A percentile compares a stretch with the other conserved stretches of the same genome.
phyloP scores from a whole-genome alignment of 2,888 invertebrate genomes.

The Cataglyphis cursor region DNA sequence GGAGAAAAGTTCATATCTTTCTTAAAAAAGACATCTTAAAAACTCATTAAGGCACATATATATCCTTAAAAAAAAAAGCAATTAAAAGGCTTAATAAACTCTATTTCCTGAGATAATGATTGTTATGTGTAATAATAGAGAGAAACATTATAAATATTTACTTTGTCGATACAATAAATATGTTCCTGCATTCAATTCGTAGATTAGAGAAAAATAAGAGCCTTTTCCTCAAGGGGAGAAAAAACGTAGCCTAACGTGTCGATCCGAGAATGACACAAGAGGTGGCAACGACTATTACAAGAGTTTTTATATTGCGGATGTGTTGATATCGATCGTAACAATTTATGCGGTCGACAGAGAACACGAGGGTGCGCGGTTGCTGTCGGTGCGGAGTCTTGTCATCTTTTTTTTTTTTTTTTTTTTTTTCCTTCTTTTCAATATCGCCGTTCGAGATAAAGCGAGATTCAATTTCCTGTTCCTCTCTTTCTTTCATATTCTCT shows the following conservation, averaged over 20 bases:
- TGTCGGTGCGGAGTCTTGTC: conserved; percentile 53
- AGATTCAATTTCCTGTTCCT: conserved; percentile 83
- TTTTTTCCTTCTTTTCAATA: conserved; percentile 72
- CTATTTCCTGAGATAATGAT: neutral
- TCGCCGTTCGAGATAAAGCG: conserved; percentile 81
- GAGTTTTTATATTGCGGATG: conserved; percentile 62
- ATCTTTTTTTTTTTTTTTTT: conserved; percentile 66
- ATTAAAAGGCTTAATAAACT: conserved; percentile 9
- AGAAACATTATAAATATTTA: neutral
- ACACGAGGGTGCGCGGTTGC: conserved; percentile 62
- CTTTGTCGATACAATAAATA: neutral
- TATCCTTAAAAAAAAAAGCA: neutral
- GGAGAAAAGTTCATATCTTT: neutral
- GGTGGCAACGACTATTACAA: conserved; percentile 4
- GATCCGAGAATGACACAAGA: conserved; percentile 54
- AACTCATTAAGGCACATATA: neutral
- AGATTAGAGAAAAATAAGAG: conserved; percentile 3
- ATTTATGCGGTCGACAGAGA: conserved; percentile 79
- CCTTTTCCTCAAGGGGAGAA: neutral
- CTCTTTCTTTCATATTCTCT: conserved; percentile 28
- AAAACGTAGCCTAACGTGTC: conserved; percentile 56
- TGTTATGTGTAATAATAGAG: neutral
- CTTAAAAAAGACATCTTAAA: neutral
- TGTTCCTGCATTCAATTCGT: neutral
- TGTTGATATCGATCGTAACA: conserved; percentile 78